Percentiles rank a stretch among this genome's conserved stretches.
These are phyloP conservation scores for Dendrophyllia cribrosa DNA, from an alignment of 64 coral and sea anemone species.

Conservation along the genomic window DNA sequence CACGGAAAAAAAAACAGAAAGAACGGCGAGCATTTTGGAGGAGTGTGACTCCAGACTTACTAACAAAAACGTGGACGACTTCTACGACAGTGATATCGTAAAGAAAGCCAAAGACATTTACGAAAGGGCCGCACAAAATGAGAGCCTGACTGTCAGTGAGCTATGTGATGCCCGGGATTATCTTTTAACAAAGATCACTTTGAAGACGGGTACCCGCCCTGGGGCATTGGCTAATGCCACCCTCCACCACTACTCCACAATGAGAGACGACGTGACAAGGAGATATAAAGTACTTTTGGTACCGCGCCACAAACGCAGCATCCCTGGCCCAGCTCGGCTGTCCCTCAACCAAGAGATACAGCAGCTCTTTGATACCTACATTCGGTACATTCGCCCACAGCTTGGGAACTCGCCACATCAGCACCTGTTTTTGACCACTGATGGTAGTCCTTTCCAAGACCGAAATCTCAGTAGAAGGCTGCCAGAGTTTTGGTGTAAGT, in stretches of 20 bases:
- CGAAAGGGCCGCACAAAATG: neutral
- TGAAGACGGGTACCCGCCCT: conserved; percentile 8
- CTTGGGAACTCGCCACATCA: neutral
- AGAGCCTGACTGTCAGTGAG: neutral
- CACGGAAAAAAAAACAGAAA: neutral
- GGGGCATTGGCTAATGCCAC: neutral
- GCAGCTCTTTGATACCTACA: neutral
- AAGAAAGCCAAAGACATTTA: neutral
- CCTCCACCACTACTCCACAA: neutral
- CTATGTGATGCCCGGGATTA: neutral
- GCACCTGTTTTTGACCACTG: neutral
- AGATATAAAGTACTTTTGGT: conserved; percentile 2
- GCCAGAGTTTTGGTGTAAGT: neutral
- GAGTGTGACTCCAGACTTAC: neutral
- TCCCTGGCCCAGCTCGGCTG: neutral
- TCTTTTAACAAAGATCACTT: neutral
- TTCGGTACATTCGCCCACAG: neutral
- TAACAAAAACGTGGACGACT: neutral
- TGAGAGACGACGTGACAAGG: neutral
- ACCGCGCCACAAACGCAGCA: neutral
- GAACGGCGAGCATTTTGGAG: neutral
- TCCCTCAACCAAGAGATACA: neutral
- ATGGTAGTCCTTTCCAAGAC: neutral
- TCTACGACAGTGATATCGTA: neutral
- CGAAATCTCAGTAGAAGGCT: neutral